A percentile compares a stretch with the other conserved stretches of the same genome.
Conservation (phyloP, 92 coral and sea anemone species). For the Nematostella vectensis region DNA sequence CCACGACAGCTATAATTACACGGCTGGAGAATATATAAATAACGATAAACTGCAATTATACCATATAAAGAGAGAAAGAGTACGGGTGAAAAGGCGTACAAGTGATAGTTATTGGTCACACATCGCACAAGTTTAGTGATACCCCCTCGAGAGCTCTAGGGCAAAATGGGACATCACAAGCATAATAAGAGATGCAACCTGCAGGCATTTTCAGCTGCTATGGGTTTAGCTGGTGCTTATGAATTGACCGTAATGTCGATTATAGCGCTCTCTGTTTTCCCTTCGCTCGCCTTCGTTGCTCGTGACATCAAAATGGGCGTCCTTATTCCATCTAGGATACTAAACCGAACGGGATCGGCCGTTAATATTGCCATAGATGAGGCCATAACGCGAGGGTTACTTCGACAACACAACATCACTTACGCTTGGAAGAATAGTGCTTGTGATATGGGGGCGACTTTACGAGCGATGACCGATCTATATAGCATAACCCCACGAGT, state of each 20-base stretch:
- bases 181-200: no score
- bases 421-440: conserved; percentile 52
- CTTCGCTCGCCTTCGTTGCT: not conserved
- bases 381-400: conserved; percentile 15
- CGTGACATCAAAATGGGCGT: conserved; percentile 48
- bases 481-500: conserved; percentile 25
- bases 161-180: no score
- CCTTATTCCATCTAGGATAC: conserved; percentile 61
- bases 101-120: no score
- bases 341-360: conserved; percentile 62
- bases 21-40: no score
- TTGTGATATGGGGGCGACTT: conserved; percentile 47
- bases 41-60: no score
- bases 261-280: not conserved
- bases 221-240: no score
- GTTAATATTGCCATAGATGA: conserved; percentile 49
- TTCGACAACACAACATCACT: conserved; percentile 43
- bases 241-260: conserved; percentile 9
- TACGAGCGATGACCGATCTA: conserved; percentile 45
- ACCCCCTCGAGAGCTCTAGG: no score
- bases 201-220: no score
- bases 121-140: no score
- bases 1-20: no score
- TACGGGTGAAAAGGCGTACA: no score
- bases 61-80: no score